Evolutionary conservation across 2,888 invertebrate species (phyloP), one percentile per base, ranked within the genome.

Genomic region (Sisyra terminalis): DNA sequence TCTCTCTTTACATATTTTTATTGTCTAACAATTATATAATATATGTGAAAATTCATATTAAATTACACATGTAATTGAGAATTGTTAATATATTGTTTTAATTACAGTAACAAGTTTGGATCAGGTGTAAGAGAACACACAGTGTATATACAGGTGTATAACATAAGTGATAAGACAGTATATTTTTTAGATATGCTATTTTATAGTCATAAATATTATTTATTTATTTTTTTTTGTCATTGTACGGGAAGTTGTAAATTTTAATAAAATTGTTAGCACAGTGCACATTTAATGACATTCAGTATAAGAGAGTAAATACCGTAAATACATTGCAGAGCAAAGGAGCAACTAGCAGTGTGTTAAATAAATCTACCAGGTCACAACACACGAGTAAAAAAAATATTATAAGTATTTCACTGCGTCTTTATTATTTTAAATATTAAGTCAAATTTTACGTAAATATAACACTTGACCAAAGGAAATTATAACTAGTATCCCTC

Each of bases 361-460:
- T 34, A 41, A 15, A 41, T 24, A 34, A 41, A 37, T 18, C 34
- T 41, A 41, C 30, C 34, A 51, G 53, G 51, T 55, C 58, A 58
- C 57, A 57, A 56, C 58, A 57, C 57, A 56, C 55, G 58, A 57
- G 56, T 55, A 57, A 57, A 55, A 52, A 51, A 37, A 7, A 17
- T 37, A 2, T 18, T 24, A 24, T 24, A 24, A 24, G 7, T 24
- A 24, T 24, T 24, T 24, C 24, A 24, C 24, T 24, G 24, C 24
- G 24, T 5, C 7, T 24, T 24, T 24, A 24, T 24, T 24, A 24
- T 24, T 24, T 24, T 24, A 24, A 24, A 24, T 24, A 24, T 24
- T 24, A 24, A 24, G 7, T 24, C 24, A 24, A 24, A 24, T 24
- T 7, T 24, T 24, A 24, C 24, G 24, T 24, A 24, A 24, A 24